Evolutionary conservation across 2,888 invertebrate genomes (phyloP), one percentile per base, ranked within the genome.

Genomic region (Papilio elwesi): DNA sequence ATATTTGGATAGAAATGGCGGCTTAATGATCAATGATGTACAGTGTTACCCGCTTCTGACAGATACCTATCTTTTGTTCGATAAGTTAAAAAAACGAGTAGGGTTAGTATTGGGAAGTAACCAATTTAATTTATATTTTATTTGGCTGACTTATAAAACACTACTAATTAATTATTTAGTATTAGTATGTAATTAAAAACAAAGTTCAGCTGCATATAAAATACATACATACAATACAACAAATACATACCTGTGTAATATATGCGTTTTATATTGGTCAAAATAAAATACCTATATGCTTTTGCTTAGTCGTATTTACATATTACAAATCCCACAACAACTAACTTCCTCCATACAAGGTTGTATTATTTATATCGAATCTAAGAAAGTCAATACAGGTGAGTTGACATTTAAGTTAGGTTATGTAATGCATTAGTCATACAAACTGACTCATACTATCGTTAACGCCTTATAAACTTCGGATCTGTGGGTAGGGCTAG

Each of bases 341-440:
- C 13, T 6, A 15, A 5, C 49, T 49, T 49, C 26, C 7, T 26
- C 57, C 47, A 15, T 16, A 47, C 11, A 36, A 55, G 47, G 57
- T 16, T 48, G 43, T 52, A n/a, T 38, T 65, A 49, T 49, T 65
- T 64, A 64, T 55, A 64, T 26, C 12, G 38, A 66, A 49, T 36
- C 26, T 57, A 70, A 15, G 16, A 62, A 47, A 16, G 36, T 51
- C 12, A 62, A 26, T 48, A 68, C 67, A 67, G 47, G 59, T 49
- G 43, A 57, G 38, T 49, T 71, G 71, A 72, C 71, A 72, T 72
- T 72, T 72, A 53, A 68, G 49, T 51, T 52, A 9, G 71, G 43
- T 71, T 71, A 67, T 36, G 68, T 68, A 68, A 72, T 13, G 52
- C 15, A 36, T 72, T 72, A 72, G 71, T 72, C 71, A 72, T 12